Conservation (phyloP, 92 coral and sea anemone genomes). For the Siderastrea siderea region DNA sequence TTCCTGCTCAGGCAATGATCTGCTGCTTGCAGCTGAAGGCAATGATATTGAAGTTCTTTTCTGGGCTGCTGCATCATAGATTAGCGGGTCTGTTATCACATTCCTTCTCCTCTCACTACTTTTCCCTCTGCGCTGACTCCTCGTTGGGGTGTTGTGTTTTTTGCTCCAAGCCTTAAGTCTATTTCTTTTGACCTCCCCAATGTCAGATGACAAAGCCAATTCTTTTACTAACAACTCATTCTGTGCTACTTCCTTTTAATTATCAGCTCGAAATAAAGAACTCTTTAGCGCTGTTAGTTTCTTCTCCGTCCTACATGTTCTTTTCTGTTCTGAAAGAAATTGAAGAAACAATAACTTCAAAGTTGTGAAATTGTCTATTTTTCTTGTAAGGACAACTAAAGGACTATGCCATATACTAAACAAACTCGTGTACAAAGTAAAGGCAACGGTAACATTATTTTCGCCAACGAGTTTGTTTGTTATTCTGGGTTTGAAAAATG, state of each 20-base stretch:
- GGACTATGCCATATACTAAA: too few relatives aligned
- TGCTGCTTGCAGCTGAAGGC: neutral
- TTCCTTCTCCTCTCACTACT: neutral
- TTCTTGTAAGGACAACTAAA: too few relatives aligned
- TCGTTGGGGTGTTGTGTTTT: neutral
- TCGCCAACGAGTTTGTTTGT: too few relatives aligned
- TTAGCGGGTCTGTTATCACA: too few relatives aligned
- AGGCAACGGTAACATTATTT: too few relatives aligned
- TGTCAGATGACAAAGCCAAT: conserved; percentile 43
- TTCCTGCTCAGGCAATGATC: conserved; percentile 2
- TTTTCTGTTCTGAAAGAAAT: conserved; percentile 1
- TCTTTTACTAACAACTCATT: conserved; percentile 21
- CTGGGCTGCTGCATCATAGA: neutral
- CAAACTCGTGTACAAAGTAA: too few relatives aligned
- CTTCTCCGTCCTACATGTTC: neutral
- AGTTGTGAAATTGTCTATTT: too few relatives aligned
- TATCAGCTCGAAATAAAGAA: neutral
- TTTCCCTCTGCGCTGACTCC: neutral
- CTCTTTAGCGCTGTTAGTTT: neutral
- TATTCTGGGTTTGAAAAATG: neutral
- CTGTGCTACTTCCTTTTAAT: conserved; percentile 12
- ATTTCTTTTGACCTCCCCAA: conserved; percentile 10
- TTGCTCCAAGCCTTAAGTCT: neutral
- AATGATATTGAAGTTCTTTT: conserved; percentile 33
- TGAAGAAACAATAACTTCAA: too few relatives aligned